Evolutionary conservation across 92 coral and sea anemone genomes (phyloP), one percentile per base, ranked within the genome.

Genomic region (Isaurus tuberculatus): DNA sequence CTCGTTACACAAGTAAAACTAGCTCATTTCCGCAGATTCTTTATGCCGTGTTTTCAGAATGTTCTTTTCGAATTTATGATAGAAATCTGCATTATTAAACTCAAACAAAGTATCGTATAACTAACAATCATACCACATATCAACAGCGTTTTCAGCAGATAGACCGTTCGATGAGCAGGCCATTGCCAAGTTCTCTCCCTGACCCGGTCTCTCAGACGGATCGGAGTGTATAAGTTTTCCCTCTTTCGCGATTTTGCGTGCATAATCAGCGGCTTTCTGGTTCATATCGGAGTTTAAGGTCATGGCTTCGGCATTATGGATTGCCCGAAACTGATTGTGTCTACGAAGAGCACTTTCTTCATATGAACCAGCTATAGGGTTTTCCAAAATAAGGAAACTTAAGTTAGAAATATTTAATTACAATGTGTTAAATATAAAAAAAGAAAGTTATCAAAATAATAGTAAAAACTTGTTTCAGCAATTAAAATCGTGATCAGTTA

Each of bases 111-210:
- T 8, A 22, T 14, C 8, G 22, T 23, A 17, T 28, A 29, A 15
- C 10, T 42, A 23, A 44, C 9, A 14, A 3, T 23, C 15, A 2
- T 33, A 89, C 92, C 92, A 89, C 87, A 66, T 89, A 53, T 80
- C 86, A 29, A 88, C 87, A 2, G 92, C 89, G 26, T 63, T 64
- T 58, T 88, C 89, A n/a, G 92, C 88, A 10, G 92, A 72, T 14
- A 89, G 48, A 0, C 79, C 73, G 70, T 36, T 77, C 8, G 81
- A 19, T 33, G 89, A 89, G 71, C 97, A 95, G 34, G 89, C 94
- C 91, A 87, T 92, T 28, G 94, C 93, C 79, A 95, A 53, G 44
- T 92, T 95, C 72, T 95, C 98, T 1, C 98, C 98, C 67, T 90
- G 94, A 2, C 63, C 83, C 4, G 88, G 75, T 65, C 91, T 61